Evolutionary conservation across 2,113 vertebrate genomes (phyloP), one percentile per base, ranked within the genome.

Genomic region (Zosterops lateralis): DNA sequence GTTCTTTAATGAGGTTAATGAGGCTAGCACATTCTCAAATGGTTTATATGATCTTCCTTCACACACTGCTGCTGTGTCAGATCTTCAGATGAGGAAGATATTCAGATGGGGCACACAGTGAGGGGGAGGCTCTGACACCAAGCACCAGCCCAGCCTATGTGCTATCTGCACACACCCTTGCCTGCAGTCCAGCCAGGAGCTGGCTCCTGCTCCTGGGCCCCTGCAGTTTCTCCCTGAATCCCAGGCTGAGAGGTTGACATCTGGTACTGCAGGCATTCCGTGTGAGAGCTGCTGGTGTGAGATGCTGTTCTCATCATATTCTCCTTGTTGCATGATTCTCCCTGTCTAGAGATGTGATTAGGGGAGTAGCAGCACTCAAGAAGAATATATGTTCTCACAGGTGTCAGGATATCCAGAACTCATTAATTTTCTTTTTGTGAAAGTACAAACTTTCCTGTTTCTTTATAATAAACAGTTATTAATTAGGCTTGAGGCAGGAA

Each of bases 271-370:
- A 36, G 29, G 26, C 31, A 7, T 47, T 64, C 26, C 15, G 3
- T 3, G 2, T 18, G 28, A 64, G 38, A 24, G 15, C 70, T 84
- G 62, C 40, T 3, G 3, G 12, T 10, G 1, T 1, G 25, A 75
- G 47, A 15, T 4, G 1, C 58, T 76, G 6, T 20, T 70, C 40
- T 82, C 21, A 12, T 12, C 25, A 6, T 1, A 0, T 64, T 65
- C 17, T 68, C 22, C 53, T 20, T 1, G 0, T 10, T 13, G 44
- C 14, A 1, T 4, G 5, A 14, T 6, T 54, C 60, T 29, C 32
- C 24, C 15, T 1, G 0, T 28, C 50, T 64, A 22, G 48, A 81
- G 40, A 42, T 64, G 42, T 3, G 3, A 10, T 29, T 40, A 13
- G 24, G 3, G 18, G 13, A 5, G 8, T 45, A 67, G 44, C 44